Percentiles rank a stretch among this genome's conserved stretches.
Evolutionary conservation across 2,113 vertebrate species (phyloP).

Genomic region (Onychorhynchus coronatus): DNA sequence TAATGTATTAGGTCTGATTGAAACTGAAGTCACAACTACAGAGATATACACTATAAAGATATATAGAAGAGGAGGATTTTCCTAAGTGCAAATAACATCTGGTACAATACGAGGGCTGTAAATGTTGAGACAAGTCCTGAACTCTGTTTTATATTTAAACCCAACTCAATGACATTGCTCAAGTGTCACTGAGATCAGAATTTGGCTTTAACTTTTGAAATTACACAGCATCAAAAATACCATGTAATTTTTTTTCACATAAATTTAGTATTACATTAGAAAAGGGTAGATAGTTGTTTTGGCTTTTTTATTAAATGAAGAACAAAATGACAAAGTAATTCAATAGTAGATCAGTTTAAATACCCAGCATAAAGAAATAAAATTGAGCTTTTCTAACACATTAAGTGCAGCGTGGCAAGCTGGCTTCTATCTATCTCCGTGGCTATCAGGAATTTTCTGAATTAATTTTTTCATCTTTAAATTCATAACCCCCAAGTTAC

Average conservation of each 20-base stretch:
- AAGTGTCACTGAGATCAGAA: neutral
- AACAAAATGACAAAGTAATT: slow-evolving; percentile 75
- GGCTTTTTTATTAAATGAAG: neutral
- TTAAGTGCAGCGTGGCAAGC: slow-evolving; percentile 48
- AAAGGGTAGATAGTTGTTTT: slow-evolving; percentile 76
- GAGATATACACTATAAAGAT: neutral
- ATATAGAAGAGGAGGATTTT: neutral
- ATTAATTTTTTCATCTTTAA: neutral
- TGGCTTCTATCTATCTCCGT: slow-evolving; percentile 28
- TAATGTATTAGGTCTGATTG: neutral
- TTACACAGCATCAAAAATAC: neutral
- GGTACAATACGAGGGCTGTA: neutral
- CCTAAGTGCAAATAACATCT: neutral
- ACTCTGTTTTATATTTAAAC: neutral
- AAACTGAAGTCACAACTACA: neutral
- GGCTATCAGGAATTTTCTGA: slow-evolving; percentile 3
- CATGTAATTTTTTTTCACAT: neutral
- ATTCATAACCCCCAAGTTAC: neutral
- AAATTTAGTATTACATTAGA: slow-evolving; percentile 73
- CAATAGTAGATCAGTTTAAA: slow-evolving; percentile 66
- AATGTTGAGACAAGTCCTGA: neutral
- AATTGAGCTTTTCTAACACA: slow-evolving; percentile 1
- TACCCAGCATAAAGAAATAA: slow-evolving; percentile 69
- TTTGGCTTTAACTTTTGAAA: slow-evolving; percentile 2
- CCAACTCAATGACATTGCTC: neutral